These are phyloP conservation scores for Alca torda DNA, from an alignment of 2,797 vertebrate species.

Conservation along the genomic window DNA sequence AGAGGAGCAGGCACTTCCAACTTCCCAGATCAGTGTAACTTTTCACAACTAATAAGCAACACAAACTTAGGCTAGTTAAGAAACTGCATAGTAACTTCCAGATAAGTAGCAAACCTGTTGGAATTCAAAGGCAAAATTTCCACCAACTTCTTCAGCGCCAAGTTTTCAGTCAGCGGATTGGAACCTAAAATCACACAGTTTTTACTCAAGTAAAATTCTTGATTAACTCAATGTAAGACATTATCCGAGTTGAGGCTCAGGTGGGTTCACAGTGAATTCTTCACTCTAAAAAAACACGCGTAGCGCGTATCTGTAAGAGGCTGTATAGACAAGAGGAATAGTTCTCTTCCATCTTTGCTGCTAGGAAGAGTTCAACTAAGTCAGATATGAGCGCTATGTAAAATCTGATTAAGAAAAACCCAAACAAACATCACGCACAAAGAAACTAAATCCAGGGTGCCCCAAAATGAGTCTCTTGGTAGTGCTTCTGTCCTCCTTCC, in stretches of 20 bases:
- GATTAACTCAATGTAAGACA: rapidly evolving
- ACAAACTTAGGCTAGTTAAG: not conserved
- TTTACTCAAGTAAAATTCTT: not conserved
- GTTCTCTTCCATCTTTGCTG: not conserved
- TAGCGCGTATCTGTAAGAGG: not conserved
- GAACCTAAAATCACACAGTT: not conserved
- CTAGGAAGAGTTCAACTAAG: not conserved
- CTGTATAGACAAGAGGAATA: not conserved
- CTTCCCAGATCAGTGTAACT: not conserved
- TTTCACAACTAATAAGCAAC: not conserved
- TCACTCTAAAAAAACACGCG: rapidly evolving
- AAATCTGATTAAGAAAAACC: not conserved
- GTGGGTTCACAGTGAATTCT: not conserved
- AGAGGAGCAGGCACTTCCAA: not conserved
- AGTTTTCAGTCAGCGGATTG: not conserved
- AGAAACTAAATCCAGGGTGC: not conserved
- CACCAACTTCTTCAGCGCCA: not conserved
- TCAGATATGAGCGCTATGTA: not conserved
- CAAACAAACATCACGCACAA: not conserved
- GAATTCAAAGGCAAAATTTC: not conserved
- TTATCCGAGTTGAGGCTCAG: rapidly evolving
- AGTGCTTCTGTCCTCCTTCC: not conserved
- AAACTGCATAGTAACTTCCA: not conserved
- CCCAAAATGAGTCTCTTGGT: not conserved
- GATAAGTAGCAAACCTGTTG: not conserved